phyloP scores from a whole-genome alignment of 2,888 invertebrate genomes.

The Nycteola revayana region DNA sequence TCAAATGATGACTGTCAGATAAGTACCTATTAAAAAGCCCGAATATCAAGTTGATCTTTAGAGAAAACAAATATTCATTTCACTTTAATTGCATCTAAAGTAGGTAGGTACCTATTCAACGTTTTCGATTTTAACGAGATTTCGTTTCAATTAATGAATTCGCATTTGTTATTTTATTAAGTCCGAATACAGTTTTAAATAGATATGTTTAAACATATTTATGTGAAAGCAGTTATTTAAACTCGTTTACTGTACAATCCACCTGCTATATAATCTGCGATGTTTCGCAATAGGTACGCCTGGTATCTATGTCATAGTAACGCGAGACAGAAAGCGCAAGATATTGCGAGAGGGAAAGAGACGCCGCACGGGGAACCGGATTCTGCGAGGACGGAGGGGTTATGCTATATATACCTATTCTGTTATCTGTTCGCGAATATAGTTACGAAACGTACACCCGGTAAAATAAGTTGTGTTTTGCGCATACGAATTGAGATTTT shows the following conservation, averaged over 20 bases:
- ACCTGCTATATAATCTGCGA: slow-evolving; percentile 81
- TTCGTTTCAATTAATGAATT: slow-evolving; percentile 22
- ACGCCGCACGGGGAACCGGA: slow-evolving; percentile 54
- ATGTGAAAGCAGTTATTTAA: slow-evolving; percentile 79
- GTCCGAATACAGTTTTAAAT: slow-evolving; percentile 34
- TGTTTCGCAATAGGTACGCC: slow-evolving; percentile 77
- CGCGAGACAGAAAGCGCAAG: slow-evolving; percentile 39
- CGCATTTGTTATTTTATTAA: slow-evolving; percentile 20
- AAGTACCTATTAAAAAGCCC: no score
- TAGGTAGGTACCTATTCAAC: slow-evolving; percentile 3
- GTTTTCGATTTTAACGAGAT: no score
- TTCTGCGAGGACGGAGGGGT: slow-evolving; percentile 75
- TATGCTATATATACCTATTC: slow-evolving; percentile 55
- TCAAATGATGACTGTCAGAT: no score
- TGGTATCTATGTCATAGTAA: slow-evolving; percentile 76
- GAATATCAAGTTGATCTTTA: no score
- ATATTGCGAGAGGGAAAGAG: slow-evolving; percentile 45
- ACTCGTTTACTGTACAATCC: slow-evolving; percentile 77
- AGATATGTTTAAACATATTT: slow-evolving; percentile 53
- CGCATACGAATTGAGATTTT: slow-evolving; percentile 36
- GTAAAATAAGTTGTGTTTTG: slow-evolving; percentile 64
- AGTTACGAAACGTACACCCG: slow-evolving; percentile 73
- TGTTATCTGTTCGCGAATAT: slow-evolving; percentile 79
- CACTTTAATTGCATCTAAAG: slow-evolving; percentile 16
- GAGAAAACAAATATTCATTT: slow-evolving; percentile 25